These are phyloP conservation scores for Donacobius atricapilla DNA, from an alignment of 2,113 vertebrate genomes.

Conservation along the genomic window DNA sequence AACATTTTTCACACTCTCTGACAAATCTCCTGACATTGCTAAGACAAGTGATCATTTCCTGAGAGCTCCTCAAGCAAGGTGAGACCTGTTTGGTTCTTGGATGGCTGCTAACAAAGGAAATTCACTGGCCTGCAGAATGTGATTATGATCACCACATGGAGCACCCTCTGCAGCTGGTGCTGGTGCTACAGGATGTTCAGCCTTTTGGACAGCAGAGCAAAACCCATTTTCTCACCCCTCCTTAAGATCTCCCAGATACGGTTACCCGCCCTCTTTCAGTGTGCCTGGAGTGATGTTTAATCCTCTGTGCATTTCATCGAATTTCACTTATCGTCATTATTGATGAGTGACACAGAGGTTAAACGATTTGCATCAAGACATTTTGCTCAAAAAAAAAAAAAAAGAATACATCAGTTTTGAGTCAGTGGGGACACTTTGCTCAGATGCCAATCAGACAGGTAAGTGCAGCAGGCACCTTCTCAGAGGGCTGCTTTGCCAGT, in stretches of 20 bases:
- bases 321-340: constrained; percentile 58
- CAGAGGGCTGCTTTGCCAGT: background rate
- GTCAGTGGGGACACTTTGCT: background rate
- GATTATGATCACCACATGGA: background rate
- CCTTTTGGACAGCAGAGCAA: background rate
- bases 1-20: constrained; percentile 32
- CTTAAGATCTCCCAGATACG: background rate
- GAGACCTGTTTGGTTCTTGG: constrained; percentile 5
- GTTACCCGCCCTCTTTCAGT: background rate
- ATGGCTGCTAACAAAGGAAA: background rate
- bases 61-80: background rate
- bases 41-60: constrained; percentile 19
- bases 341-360: constrained; percentile 61
- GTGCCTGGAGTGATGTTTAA: constrained; percentile 55
- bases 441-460: background rate
- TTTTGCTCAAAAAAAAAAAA: background rate
- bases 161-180: background rate
- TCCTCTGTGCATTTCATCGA: constrained; percentile 34
- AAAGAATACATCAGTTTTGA: background rate
- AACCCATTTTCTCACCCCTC: background rate
- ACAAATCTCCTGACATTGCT: constrained; percentile 31
- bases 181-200: background rate
- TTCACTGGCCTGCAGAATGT: background rate
- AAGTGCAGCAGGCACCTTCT: background rate
- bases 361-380: background rate